phyloP scores from a whole-genome alignment of 2,797 vertebrate species.

The Falco naumanni region DNA sequence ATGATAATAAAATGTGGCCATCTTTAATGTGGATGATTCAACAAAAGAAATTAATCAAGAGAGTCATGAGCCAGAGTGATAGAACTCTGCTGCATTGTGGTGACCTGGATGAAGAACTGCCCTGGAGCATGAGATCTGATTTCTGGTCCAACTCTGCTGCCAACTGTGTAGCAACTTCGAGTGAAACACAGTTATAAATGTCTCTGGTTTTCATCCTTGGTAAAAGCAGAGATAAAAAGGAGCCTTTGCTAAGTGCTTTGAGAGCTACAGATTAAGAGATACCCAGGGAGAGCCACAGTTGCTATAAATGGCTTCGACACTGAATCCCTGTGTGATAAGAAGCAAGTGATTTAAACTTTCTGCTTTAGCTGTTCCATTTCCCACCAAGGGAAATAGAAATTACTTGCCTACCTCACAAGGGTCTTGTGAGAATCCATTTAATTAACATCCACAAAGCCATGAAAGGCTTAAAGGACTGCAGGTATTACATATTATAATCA shows the following conservation, averaged over 20 bases:
- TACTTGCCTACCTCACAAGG: not conserved
- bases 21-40: not conserved
- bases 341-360: slow-evolving; percentile 39
- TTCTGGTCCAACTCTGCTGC: not conserved
- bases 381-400: not conserved
- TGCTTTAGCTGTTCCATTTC: slow-evolving; percentile 6
- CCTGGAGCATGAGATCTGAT: not conserved
- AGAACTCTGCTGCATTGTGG: not conserved
- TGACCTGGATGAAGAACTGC: not conserved
- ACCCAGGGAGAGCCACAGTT: not conserved
- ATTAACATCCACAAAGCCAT: slow-evolving; percentile 25
- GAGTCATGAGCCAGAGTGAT: not conserved
- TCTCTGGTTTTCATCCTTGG: not conserved
- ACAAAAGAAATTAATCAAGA: not conserved
- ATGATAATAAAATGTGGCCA: not conserved
- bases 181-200: not conserved
- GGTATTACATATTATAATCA: not conserved
- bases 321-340: not conserved
- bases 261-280: not conserved
- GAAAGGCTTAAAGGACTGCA: slow-evolving; percentile 17
- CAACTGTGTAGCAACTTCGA: not conserved
- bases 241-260: not conserved
- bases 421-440: slow-evolving; percentile 39
- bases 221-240: not conserved
- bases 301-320: slow-evolving; percentile 34